Evolutionary conservation across 2,797 vertebrate genomes (phyloP).

Genomic region (Propithecus deckenii): DNA sequence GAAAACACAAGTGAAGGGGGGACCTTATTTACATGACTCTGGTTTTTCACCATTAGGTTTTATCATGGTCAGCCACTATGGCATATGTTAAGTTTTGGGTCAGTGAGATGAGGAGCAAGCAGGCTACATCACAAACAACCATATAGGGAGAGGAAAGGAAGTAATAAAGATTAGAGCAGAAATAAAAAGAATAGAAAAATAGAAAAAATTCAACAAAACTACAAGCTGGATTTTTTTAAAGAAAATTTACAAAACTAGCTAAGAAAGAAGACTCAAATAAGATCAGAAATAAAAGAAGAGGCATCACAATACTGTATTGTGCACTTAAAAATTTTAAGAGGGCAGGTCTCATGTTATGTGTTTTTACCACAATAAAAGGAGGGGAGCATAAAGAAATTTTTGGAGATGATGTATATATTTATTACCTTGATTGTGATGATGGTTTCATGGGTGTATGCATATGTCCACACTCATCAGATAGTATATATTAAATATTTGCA

Average conservation of each 20-base stretch:
- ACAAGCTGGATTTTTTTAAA: neutral
- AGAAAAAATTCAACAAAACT: neutral
- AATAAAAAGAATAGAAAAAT: neutral
- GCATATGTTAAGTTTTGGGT: neutral
- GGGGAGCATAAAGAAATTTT: neutral
- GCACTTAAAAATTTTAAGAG: neutral
- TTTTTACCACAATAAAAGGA: neutral
- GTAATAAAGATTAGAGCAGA: neutral
- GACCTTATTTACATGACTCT: neutral
- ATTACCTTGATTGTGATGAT: neutral
- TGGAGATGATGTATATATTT: neutral
- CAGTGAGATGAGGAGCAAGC: neutral
- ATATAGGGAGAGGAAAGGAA: neutral
- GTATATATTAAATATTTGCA: neutral
- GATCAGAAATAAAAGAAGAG: neutral
- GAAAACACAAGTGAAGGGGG: neutral
- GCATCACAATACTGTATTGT: neutral
- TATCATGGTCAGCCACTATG: neutral
- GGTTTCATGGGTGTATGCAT: neutral
- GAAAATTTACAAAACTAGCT: neutral
- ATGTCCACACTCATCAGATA: neutral
- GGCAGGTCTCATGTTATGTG: neutral
- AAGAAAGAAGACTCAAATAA: neutral
- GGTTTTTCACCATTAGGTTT: neutral
- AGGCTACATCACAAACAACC: neutral